These are phyloP conservation scores for Kryptopterus vitreolus DNA, from an alignment of 2,797 vertebrate species.

Conservation along the genomic window DNA sequence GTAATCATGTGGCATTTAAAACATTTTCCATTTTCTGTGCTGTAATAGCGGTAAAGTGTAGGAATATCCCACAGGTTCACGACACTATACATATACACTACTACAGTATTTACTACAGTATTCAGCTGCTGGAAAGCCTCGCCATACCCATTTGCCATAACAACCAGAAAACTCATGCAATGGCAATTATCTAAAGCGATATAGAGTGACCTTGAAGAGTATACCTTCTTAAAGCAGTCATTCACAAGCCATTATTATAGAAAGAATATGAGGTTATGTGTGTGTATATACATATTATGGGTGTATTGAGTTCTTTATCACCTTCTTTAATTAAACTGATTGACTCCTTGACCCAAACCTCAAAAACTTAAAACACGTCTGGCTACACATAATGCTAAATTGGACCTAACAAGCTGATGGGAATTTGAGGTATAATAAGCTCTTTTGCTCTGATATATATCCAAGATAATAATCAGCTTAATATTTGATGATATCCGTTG, in stretches of 20 bases:
- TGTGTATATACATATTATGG: too few relatives aligned
- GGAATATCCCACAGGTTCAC: neutral
- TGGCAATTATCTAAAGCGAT: neutral
- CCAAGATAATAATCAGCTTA: neutral
- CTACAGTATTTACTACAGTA: too few relatives aligned
- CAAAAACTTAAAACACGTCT: neutral
- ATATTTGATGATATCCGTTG: neutral
- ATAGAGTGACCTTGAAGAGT: neutral
- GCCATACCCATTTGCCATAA: neutral
- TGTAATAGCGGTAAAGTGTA: neutral
- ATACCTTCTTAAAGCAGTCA: constrained; percentile 4
- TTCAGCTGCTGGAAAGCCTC: too few relatives aligned
- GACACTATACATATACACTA: neutral
- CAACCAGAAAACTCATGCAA: neutral
- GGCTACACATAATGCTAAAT: neutral
- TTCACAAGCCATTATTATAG: neutral
- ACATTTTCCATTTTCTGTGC: neutral
- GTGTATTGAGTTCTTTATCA: neutral
- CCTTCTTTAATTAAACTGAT: neutral
- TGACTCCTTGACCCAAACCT: neutral
- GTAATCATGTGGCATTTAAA: neutral
- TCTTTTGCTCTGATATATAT: neutral
- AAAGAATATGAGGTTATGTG: neutral
- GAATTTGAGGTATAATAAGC: neutral
- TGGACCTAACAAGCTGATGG: neutral